Evolutionary conservation across 2,797 vertebrate genomes (phyloP).

Genomic region (Cephalopachus bancanus): DNA sequence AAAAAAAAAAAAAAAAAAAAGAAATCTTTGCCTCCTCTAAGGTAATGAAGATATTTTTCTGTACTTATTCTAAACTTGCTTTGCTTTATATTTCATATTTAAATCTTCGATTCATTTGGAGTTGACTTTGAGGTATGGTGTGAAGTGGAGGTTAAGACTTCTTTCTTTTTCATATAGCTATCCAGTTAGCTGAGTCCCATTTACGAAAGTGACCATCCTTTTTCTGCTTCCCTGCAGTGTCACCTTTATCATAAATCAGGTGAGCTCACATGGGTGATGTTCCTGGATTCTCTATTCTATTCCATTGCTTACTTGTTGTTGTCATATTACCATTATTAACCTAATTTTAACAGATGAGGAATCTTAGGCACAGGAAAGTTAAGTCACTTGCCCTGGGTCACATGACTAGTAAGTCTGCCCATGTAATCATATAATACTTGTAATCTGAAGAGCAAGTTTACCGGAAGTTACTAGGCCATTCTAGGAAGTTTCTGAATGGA

Average conservation of each 20-base stretch:
- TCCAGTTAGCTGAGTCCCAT: background rate
- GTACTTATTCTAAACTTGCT: background rate
- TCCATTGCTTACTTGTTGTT: background rate
- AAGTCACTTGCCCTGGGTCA: background rate
- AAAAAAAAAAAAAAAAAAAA: background rate
- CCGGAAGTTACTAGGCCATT: background rate
- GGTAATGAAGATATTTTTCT: background rate
- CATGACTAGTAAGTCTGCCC: background rate
- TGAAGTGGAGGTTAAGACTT: background rate
- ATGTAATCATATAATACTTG: background rate
- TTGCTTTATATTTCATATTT: background rate
- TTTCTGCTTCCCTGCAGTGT: background rate
- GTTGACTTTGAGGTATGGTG: background rate
- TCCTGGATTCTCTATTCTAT: background rate
- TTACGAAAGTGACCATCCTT: background rate
- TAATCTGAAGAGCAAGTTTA: background rate
- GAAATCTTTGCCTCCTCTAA: background rate
- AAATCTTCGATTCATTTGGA: background rate
- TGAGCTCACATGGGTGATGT: background rate
- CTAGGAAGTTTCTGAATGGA: background rate
- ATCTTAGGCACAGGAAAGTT: background rate
- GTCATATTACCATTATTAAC: background rate
- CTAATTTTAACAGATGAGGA: background rate
- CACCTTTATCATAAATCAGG: background rate
- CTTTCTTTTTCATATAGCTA: background rate